These are phyloP conservation scores for Phrynocephalus guinanensis DNA, from an alignment of 2,797 vertebrate species.

Conservation along the genomic window DNA sequence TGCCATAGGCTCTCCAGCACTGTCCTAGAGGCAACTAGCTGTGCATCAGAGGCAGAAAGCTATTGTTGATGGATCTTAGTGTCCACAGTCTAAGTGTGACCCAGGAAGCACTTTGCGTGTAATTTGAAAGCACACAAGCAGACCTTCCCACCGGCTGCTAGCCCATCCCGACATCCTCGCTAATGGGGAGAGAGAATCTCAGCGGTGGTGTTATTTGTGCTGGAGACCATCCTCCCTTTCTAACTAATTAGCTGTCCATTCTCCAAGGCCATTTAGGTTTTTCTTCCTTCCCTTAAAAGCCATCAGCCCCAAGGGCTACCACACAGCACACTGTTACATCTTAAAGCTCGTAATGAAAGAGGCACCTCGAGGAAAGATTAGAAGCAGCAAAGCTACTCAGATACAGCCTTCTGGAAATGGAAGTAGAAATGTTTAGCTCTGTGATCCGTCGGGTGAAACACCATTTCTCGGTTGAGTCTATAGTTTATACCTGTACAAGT, in stretches of 20 bases:
- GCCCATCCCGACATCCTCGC: neutral
- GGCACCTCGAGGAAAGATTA: neutral
- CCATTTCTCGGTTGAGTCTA: no score
- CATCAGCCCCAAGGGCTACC: neutral
- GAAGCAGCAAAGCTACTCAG: neutral
- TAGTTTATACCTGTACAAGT: no score
- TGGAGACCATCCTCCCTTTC: neutral
- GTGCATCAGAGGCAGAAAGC: neutral
- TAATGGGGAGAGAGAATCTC: neutral
- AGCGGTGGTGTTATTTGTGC: neutral
- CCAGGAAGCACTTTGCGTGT: neutral
- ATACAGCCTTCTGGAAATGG: neutral
- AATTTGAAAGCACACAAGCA: neutral
- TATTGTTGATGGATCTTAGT: neutral
- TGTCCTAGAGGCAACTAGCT: neutral
- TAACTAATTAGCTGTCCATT: constrained; percentile 1
- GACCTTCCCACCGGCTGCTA: neutral
- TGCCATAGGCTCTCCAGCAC: no score
- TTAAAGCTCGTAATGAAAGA: neutral
- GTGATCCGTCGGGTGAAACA: no score
- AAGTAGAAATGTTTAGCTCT: neutral
- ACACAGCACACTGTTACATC: neutral
- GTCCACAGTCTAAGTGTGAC: neutral
- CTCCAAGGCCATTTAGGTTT: neutral
- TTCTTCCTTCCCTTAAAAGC: constrained; percentile 21